phyloP scores from a whole-genome alignment of 1,140 invertebrate genomes.

The Gonatopus flavifemur region DNA sequence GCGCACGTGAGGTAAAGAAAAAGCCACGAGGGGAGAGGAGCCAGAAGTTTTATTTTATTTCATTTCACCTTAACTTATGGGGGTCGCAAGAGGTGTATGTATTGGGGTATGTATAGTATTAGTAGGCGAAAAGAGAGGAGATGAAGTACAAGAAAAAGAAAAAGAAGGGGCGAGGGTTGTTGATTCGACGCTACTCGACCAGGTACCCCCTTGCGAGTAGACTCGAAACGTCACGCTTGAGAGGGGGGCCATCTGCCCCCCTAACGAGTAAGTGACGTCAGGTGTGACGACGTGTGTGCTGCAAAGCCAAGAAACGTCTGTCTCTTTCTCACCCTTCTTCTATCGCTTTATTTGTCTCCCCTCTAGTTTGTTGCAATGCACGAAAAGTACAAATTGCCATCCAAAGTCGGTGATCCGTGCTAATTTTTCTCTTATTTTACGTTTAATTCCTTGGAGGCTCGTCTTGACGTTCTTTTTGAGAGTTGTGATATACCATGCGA shows the following conservation, averaged over 20 bases:
- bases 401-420: too few relatives aligned
- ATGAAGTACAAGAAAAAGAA: slow-evolving; percentile 9
- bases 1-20: slow-evolving; percentile 30
- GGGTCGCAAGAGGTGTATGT: slow-evolving; percentile 26
- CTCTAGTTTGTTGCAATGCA: too few relatives aligned
- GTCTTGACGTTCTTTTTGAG: too few relatives aligned
- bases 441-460: too few relatives aligned
- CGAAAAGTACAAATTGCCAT: too few relatives aligned
- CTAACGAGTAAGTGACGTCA: slow-evolving; percentile 57
- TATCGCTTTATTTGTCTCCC: not conserved
- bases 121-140: slow-evolving; percentile 21
- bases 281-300: slow-evolving; percentile 52
- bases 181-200: slow-evolving; percentile 40
- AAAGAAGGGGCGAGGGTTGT: slow-evolving; percentile 15
- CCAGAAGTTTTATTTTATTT: slow-evolving; percentile 53
- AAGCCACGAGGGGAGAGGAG: slow-evolving; percentile 37
- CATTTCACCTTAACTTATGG: slow-evolving; percentile 51
- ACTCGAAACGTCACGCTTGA: slow-evolving; percentile 53
- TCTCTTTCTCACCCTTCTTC: slow-evolving; percentile 14
- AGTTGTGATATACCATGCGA: too few relatives aligned
- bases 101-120: too few relatives aligned
- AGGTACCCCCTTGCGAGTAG: slow-evolving; percentile 50
- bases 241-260: slow-evolving; percentile 58
- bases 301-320: slow-evolving; percentile 34
- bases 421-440: too few relatives aligned